Conservation (phyloP, 2,797 vertebrate genomes). For the Hephaestus fuliginosus region DNA sequence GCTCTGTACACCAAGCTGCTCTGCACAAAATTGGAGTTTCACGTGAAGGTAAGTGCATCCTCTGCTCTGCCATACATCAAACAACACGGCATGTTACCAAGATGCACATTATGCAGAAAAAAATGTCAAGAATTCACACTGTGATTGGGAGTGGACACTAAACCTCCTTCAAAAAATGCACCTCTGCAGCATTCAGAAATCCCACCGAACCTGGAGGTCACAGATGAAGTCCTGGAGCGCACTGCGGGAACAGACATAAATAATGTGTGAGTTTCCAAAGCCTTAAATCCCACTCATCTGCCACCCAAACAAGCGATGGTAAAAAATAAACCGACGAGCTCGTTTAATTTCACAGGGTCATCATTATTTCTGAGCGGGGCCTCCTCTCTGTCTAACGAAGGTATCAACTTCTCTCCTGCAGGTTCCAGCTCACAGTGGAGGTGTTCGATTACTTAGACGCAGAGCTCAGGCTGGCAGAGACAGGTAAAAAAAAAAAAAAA, state of each 20-base stretch:
- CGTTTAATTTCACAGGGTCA: slow-evolving; percentile 27
- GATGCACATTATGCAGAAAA: neutral
- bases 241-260: slow-evolving; percentile 94
- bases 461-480: slow-evolving; percentile 94
- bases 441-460: slow-evolving; percentile 98
- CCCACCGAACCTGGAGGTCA: slow-evolving; percentile 90
- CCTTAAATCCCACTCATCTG: neutral
- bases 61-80: neutral
- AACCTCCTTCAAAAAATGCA: slow-evolving; percentile 10
- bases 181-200: slow-evolving; percentile 91
- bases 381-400: slow-evolving; percentile 54
- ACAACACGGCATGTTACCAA: neutral
- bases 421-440: slow-evolving; percentile 98
- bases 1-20: slow-evolving; percentile 90
- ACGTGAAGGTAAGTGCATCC: slow-evolving; percentile 87
- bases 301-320: neutral
- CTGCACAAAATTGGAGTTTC: slow-evolving; percentile 95
- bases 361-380: slow-evolving; percentile 27
- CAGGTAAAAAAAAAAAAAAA: slow-evolving; percentile 89
- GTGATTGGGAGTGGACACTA: neutral
- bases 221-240: slow-evolving; percentile 94
- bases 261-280: slow-evolving; percentile 91
- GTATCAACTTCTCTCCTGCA: slow-evolving; percentile 80
- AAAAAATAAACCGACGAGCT: slow-evolving; percentile 9
- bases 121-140: slow-evolving; percentile 1